Conservation (phyloP, 2,888 invertebrate species). For the Chrysomela aeneicollis region DNA sequence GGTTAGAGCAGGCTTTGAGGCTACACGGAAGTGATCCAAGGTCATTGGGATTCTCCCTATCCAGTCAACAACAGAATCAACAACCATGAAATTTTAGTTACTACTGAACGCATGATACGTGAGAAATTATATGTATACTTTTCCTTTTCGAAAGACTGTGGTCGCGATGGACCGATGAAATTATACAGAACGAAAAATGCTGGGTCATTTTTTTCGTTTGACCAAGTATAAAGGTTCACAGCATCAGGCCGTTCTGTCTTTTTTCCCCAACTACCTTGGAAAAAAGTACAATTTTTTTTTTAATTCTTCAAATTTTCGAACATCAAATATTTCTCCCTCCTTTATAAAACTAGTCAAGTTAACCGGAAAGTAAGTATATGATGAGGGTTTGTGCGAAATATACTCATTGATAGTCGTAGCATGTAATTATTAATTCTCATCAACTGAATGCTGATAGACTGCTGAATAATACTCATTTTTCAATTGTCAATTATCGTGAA, state of each 20-base stretch:
- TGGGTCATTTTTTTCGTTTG: neutral
- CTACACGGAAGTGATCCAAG: slow-evolving; percentile 81
- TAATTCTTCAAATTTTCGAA: slow-evolving; percentile 27
- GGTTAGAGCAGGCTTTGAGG: slow-evolving; percentile 83
- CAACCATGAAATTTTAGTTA: slow-evolving; percentile 82
- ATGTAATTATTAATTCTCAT: too few species aligned
- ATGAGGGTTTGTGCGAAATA: too few species aligned
- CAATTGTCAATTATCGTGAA: too few species aligned
- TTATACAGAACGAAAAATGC: neutral
- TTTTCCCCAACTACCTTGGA: slow-evolving; percentile 29
- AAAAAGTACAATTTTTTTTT: slow-evolving; percentile 38
- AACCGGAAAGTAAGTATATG: too few species aligned
- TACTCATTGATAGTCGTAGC: too few species aligned
- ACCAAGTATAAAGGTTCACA: neutral
- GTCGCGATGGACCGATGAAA: neutral
- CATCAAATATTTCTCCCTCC: neutral
- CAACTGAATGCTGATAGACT: too few species aligned
- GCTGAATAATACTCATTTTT: too few species aligned
- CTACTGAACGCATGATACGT: slow-evolving; percentile 70
- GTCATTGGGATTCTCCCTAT: slow-evolving; percentile 78
- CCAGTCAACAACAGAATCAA: slow-evolving; percentile 63
- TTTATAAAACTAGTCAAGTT: too few species aligned
- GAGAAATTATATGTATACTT: slow-evolving; percentile 20
- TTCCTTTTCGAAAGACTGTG: neutral
- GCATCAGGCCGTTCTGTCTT: slow-evolving; percentile 31